These are phyloP conservation scores for Oceanodroma leucorhoa DNA, from an alignment of 2,797 vertebrate genomes.

Conservation along the genomic window DNA sequence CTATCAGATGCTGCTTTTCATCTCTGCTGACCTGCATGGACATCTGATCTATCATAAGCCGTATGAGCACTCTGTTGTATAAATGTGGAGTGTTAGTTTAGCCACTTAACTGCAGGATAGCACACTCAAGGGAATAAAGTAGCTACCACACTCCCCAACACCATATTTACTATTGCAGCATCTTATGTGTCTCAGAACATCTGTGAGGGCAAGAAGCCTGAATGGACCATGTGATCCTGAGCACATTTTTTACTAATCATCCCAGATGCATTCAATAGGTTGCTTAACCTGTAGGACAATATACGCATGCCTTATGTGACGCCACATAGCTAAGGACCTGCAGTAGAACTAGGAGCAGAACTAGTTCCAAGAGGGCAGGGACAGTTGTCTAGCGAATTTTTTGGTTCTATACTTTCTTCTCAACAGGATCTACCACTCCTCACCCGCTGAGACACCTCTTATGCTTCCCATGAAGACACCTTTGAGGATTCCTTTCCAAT, in stretches of 20 bases:
- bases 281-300: not conserved
- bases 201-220: not conserved
- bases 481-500: not conserved
- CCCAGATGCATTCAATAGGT: not conserved
- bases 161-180: not conserved
- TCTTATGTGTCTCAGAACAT: not conserved
- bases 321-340: not conserved
- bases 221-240: rapidly evolving
- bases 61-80: not conserved
- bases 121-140: not conserved
- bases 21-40: not conserved
- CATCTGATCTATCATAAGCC: not conserved
- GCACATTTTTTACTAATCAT: not conserved
- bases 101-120: not conserved
- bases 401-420: not conserved
- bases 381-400: not conserved
- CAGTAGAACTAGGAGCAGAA: not conserved
- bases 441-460: not conserved
- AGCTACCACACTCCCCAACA: not conserved
- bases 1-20: not conserved
- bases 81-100: not conserved
- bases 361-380: not conserved
- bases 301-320: not conserved
- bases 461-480: not conserved
- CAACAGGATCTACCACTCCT: not conserved